phyloP scores from a whole-genome alignment of 2,113 vertebrate genomes.

The Daphoenositta chrysoptera region DNA sequence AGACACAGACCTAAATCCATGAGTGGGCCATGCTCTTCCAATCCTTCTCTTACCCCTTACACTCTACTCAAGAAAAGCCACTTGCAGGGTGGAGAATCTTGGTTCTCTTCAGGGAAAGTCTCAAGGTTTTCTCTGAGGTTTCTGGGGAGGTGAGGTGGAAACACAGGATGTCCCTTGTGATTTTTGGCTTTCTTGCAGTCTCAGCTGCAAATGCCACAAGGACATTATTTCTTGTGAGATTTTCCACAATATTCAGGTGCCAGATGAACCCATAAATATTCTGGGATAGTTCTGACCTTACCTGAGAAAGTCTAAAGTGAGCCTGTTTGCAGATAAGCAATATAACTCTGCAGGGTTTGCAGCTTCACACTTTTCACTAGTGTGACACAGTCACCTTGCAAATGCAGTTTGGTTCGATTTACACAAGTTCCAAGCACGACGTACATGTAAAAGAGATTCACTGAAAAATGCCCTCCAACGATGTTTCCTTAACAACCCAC shows the following conservation, averaged over 20 bases:
- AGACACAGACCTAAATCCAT: background rate
- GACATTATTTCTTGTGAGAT: background rate
- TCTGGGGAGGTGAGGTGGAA: background rate
- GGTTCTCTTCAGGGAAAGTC: background rate
- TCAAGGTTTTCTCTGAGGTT: background rate
- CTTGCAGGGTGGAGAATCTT: background rate
- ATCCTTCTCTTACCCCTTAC: background rate
- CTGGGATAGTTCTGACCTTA: background rate
- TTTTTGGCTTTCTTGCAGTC: background rate
- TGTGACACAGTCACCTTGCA: background rate
- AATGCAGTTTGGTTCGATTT: background rate
- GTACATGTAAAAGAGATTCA: background rate
- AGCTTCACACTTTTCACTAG: background rate
- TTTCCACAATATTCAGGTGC: background rate
- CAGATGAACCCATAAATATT: background rate
- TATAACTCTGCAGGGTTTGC: background rate
- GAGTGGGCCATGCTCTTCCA: background rate
- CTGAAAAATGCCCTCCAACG: background rate
- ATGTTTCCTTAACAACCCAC: background rate
- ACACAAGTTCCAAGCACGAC: background rate
- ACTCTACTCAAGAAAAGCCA: background rate
- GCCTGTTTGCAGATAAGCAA: background rate
- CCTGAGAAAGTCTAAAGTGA: background rate
- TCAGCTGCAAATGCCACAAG: background rate
- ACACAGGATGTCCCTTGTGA: rapidly evolving